Percentiles rank a stretch among this genome's conserved stretches.
These are phyloP conservation scores for Cheumatopsyche charites DNA, from an alignment of 1,140 invertebrate genomes.

Conservation along the genomic window DNA sequence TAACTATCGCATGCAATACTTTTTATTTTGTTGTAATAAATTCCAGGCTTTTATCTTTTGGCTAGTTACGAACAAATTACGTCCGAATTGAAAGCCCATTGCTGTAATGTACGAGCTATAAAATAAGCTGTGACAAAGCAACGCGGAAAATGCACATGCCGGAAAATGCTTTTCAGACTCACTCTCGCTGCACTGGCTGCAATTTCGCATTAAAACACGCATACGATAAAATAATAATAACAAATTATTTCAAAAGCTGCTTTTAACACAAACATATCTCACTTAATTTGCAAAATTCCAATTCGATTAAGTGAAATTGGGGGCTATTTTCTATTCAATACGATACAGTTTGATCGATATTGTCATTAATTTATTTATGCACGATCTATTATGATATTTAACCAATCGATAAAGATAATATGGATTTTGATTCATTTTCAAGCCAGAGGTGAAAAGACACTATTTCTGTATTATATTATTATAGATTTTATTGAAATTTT, in stretches of 20 bases:
- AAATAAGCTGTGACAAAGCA: conserved; percentile 19
- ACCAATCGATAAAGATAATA: too few species aligned
- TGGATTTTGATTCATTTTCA: too few species aligned
- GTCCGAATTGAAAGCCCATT: conserved; percentile 19
- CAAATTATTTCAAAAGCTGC: too few species aligned
- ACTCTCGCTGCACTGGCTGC: not conserved
- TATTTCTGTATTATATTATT: not conserved
- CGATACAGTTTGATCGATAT: not conserved
- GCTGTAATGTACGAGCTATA: conserved; percentile 13
- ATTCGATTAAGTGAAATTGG: not conserved
- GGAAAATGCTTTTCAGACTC: conserved; percentile 18
- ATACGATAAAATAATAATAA: conserved; percentile 10
- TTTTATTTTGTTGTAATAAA: not conserved
- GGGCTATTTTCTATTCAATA: not conserved
- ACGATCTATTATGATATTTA: too few species aligned
- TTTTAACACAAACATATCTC: not conserved
- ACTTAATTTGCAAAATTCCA: not conserved
- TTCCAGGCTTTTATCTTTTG: conserved; percentile 5
- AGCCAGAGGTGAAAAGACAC: too few species aligned
- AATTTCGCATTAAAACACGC: conserved; percentile 1
- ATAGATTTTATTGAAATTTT: not conserved
- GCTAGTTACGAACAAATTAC: conserved; percentile 1
- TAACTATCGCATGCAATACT: too few species aligned
- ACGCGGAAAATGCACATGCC: conserved; percentile 5
- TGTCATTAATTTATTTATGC: too few species aligned